Evolutionary conservation across 2,888 invertebrate species (phyloP).

Genomic region (Hofmannophila pseudospretella): DNA sequence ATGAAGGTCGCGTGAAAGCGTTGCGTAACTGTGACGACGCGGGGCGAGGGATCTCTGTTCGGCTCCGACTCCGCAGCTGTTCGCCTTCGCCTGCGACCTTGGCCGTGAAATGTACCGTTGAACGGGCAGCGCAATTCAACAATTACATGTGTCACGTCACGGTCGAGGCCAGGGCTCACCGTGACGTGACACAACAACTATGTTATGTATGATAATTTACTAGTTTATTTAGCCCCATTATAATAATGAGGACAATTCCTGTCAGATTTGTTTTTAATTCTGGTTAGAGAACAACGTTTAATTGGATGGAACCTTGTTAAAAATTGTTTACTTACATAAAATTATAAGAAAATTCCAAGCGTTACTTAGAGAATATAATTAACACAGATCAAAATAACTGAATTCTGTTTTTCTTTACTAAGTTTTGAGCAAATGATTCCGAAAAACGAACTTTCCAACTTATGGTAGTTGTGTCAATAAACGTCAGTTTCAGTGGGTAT

Average conservation of each 20-base stretch:
- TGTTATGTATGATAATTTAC: no score
- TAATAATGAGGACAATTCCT: slow-evolving; percentile 5
- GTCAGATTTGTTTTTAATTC: background rate
- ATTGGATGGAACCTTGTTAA: no score
- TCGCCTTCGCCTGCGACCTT: slow-evolving; percentile 43
- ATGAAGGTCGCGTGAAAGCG: background rate
- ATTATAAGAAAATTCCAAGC: no score
- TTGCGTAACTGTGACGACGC: background rate
- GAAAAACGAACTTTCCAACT: no score
- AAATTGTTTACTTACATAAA: no score
- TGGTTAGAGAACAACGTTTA: no score
- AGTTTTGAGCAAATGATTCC: no score
- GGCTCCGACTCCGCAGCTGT: slow-evolving; percentile 35
- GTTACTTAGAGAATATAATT: no score
- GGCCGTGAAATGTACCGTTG: slow-evolving; percentile 49
- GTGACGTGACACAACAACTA: slow-evolving; percentile 32
- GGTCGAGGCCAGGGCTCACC: slow-evolving; percentile 49
- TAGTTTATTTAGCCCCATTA: slow-evolving; percentile 11
- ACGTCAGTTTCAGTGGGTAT: no score
- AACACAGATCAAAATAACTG: no score
- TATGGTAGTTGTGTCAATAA: no score
- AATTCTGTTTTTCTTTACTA: no score
- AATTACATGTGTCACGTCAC: slow-evolving; percentile 61
- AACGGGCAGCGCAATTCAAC: slow-evolving; percentile 59
- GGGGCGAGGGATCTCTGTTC: background rate